Evolutionary conservation across 2,888 invertebrate genomes (phyloP), one percentile per base, ranked within the genome.

Genomic region (Drosophila neutralis): DNA sequence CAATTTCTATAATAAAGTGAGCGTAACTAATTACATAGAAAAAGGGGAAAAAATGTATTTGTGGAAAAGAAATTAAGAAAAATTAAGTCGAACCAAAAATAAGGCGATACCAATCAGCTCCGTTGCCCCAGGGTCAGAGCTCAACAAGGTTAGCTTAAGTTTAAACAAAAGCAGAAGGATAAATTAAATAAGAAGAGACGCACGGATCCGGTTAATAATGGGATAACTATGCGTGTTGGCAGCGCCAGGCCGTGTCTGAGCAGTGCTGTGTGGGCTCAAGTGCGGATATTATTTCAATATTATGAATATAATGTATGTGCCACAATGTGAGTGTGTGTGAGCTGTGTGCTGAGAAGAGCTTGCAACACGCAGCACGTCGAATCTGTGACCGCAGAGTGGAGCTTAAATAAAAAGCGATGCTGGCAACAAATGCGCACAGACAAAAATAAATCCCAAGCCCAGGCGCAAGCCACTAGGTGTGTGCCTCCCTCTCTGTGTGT

Each of bases 231-330:
- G 53, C 53, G 58, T 48, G 38, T 59, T 67, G 69, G 68, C 54
- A 54, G 42, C 21, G 35, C 27, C n/a, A 29, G 38, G 38, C 36
- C 36, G 59, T 42, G 31, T 63, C 57, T 35, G 57, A 31, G 42
- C 52, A 66, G 56, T 33, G 57, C 42, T 59, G 57, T 68, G 60
- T 64, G 49, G 56, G 64, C 36, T 54, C 59, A 59, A 73, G 60
- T 78, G 62, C 66, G 74, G 66, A 74, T 78, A 77, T 77, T 77
- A 78, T 78, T 77, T 77, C 78, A 78, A 78, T 77, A 77, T 74
- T 78, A 78, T 77, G 74, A 77, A 77, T 77, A 74, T 70, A 77
- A 77, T 74, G 74, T 74, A 67, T 78, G 78, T 77, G 73, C 74
- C 69, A 57, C 69, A 68, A 62, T 63, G 73, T 54, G 13, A 5